Base-by-base conservation (phyloP, 2,888 invertebrate species). In the Itoplectis maculator region DNA sequence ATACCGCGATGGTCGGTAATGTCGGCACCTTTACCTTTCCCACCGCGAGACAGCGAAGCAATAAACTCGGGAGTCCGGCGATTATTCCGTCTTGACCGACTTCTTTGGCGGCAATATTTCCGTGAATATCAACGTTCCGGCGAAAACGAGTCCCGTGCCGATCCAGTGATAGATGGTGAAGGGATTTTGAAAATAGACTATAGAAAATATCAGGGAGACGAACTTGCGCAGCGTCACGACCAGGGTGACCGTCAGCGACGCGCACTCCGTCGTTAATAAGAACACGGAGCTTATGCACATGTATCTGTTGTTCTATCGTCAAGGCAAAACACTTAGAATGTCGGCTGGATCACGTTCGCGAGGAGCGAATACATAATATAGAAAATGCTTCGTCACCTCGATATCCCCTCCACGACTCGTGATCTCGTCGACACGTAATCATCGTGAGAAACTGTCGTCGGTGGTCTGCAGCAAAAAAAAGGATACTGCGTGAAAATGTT, bases 221-320 rank as follows among this genome's bases (percentile, higher is more conserved):
- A 99, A 99, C 93, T 99, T 99, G 68, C 99, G 94, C 74, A 99
- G 93, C 0, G 99, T 99, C 40, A 99, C 97, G 0, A 99, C 98
- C 86, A 99, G 94, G 0, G 99, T 99, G 0, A 99, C 99, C 0
- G 98, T 98, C 59, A 99, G 93, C 0, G 99, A 98, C 0, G 97
- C 95, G 91, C 98, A 98, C 93, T 98, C 98, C 0, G 99, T 97
- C 0, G 99, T 99, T 89, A 99, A 94, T 40, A 97, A 95, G 90
- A 98, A 99, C 0, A 99, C 99, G 8, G 98, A 97, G 91, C 97
- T 96, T 83, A 99, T 99, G 92, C 99, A 99, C 82, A 99, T 91
- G 90, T 95, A 96, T 93, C 95, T 95, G 92, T 79, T 84, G 47
- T 61, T 47, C 4, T 15, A 1, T 9, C 11, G 72, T 73, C 47